phyloP scores from a whole-genome alignment of 2,797 vertebrate genomes.

The Synanceia verrucosa region DNA sequence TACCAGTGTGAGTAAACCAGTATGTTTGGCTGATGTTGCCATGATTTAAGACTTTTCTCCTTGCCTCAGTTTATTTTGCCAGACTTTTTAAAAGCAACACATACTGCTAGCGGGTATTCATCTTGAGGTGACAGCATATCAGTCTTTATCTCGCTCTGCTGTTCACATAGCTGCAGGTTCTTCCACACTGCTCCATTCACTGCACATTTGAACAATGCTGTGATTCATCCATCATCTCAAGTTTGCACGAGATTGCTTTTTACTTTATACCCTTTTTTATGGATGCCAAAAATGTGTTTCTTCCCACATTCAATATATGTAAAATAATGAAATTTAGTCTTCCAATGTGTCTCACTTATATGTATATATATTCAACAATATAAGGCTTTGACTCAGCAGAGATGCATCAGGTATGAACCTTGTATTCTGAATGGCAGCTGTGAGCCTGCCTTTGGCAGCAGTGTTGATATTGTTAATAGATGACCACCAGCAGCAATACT shows the following conservation, averaged over 20 bases:
- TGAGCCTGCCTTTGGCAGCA: constrained; percentile 50
- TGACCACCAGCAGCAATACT: constrained; percentile 65
- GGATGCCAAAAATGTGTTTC: constrained; percentile 70
- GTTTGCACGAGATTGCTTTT: constrained; percentile 79
- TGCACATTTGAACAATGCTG: not conserved
- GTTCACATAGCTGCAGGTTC: constrained; percentile 4
- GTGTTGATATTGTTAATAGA: constrained; percentile 63
- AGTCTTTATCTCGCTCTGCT: not conserved
- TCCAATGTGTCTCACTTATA: constrained; percentile 43
- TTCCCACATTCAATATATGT: constrained; percentile 4
- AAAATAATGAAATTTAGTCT: constrained; percentile 35
- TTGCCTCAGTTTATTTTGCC: not conserved
- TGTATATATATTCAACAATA: constrained; percentile 52
- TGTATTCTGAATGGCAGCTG: constrained; percentile 59
- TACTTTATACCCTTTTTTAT: constrained; percentile 84
- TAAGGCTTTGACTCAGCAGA: constrained; percentile 35
- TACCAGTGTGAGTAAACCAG: not conserved
- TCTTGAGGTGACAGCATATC: not conserved
- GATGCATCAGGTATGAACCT: constrained; percentile 54
- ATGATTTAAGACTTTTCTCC: not conserved
- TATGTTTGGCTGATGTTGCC: not conserved
- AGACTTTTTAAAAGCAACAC: not conserved
- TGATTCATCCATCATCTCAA: constrained; percentile 28
- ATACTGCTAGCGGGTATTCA: not conserved
- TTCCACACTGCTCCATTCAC: not conserved